Evolutionary conservation across 2,888 invertebrate species (phyloP).

Genomic region (Strigamia crassipes): DNA sequence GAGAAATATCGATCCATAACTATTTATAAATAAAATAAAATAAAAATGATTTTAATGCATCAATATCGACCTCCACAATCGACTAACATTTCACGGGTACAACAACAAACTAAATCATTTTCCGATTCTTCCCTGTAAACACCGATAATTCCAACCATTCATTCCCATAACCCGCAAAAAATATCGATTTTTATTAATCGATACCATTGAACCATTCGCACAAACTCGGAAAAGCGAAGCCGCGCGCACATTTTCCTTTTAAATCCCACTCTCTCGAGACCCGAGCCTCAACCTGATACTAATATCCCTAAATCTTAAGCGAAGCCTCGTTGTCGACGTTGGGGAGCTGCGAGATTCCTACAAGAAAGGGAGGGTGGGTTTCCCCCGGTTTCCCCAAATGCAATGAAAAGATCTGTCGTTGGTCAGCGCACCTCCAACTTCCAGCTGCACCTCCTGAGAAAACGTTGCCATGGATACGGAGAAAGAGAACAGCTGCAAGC

Average conservation of each 20-base stretch:
- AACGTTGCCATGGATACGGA: slow-evolving; percentile 21
- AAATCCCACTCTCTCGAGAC: background rate
- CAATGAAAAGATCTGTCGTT: slow-evolving; percentile 27
- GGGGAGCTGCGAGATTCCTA: background rate
- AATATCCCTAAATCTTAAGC: background rate
- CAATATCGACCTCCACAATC: too few species aligned
- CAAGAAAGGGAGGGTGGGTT: background rate
- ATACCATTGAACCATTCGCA: background rate
- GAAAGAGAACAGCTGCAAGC: slow-evolving; percentile 37
- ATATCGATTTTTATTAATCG: background rate
- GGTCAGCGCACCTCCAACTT: slow-evolving; percentile 28
- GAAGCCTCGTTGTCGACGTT: background rate
- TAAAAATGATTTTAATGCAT: too few species aligned
- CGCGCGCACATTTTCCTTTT: background rate
- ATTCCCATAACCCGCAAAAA: background rate
- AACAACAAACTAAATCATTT: too few species aligned
- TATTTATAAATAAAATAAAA: too few species aligned
- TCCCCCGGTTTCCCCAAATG: background rate
- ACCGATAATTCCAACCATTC: background rate
- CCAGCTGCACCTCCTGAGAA: slow-evolving; percentile 29
- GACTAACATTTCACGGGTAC: too few species aligned
- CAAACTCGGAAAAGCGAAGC: background rate
- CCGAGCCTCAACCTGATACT: slow-evolving; percentile 12
- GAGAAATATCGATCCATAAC: too few species aligned
- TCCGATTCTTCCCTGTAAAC: too few species aligned